Evolutionary conservation across 2,888 invertebrate genomes (phyloP), one percentile per base, ranked within the genome.

Genomic region (Meloe dianella): DNA sequence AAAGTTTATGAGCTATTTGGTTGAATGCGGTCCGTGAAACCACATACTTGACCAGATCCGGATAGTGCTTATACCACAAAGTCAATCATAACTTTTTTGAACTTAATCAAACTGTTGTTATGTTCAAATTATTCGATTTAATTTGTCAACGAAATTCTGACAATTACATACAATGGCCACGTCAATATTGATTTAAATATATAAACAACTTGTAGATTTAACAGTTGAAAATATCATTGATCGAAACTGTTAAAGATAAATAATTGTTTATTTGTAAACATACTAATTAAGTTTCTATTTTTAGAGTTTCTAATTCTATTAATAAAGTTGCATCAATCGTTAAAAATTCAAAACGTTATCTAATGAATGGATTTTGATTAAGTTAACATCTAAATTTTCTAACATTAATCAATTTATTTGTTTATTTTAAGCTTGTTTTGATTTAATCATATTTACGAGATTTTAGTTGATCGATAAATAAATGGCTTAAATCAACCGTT

Each of bases 1-100:
- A 22, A 10, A 51, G 3, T 51, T 51, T 51, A 51, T 51, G 51
- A 24, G 54, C 54, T 24, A 54, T 54, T 54, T 54, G 14, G 24
- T 24, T 24, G 54, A 54, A 54, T 54, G 54, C 14, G 24, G 24
- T 14, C 24, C 24, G 5, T 12, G 9, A 24, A 24, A 27, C 54
- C 54, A 4, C 54, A 54, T 54, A 54, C 12, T 7, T 12, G 22
- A 54, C 54, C 54, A 22, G 6, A 54, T 24, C 12, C 0, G 54
- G 24, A 54, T n/a, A n/a, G n/a, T n/a, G n/a, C n/a, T n/a, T n/a
- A n/a, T n/a, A n/a, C n/a, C n/a, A n/a, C n/a, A n/a, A n/a, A n/a
- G n/a, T n/a, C n/a, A 22, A 47, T 47, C 20, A 20, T 20, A 22
- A 20, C 8, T 47, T 47, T 47, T 22, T 22, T 32, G n/a, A 32